Evolutionary conservation across 2,113 vertebrate genomes (phyloP).

Genomic region (Cynopterus brachyotis): DNA sequence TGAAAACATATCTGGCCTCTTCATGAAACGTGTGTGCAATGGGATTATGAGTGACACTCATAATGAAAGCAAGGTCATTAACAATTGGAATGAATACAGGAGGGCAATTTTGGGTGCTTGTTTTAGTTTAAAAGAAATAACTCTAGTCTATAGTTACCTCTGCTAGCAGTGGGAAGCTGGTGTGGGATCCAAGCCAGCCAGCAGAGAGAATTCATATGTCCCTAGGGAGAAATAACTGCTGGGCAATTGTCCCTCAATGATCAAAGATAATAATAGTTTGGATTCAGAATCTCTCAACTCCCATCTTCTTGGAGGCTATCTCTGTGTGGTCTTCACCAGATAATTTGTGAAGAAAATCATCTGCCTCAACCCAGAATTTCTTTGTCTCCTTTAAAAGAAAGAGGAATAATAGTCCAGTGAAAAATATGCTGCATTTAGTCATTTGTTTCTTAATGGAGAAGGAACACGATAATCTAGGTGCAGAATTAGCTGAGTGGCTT

Average conservation of each 20-base stretch:
- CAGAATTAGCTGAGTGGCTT: not conserved
- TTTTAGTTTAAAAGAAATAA: conserved; percentile 45
- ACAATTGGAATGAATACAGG: not conserved
- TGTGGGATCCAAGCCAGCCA: not conserved
- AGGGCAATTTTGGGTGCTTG: conserved; percentile 13
- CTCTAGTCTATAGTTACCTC: not conserved
- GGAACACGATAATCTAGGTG: not conserved
- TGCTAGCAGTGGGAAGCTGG: not conserved
- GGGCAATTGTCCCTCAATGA: not conserved
- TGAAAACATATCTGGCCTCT: not conserved
- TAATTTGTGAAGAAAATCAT: not conserved
- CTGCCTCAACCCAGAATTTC: not conserved
- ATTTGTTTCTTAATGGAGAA: not conserved
- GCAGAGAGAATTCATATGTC: not conserved
- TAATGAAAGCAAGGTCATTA: conserved; percentile 51
- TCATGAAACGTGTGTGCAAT: not conserved
- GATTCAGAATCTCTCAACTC: not conserved
- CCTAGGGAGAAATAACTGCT: not conserved
- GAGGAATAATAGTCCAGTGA: not conserved
- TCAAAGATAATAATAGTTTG: not conserved
- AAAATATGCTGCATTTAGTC: not conserved
- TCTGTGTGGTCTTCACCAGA: not conserved
- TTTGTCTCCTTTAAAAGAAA: not conserved
- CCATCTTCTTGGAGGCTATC: not conserved
- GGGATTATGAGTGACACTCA: not conserved